Conservation (phyloP, 2,888 invertebrate species). For the Ametastegia equiseti region DNA sequence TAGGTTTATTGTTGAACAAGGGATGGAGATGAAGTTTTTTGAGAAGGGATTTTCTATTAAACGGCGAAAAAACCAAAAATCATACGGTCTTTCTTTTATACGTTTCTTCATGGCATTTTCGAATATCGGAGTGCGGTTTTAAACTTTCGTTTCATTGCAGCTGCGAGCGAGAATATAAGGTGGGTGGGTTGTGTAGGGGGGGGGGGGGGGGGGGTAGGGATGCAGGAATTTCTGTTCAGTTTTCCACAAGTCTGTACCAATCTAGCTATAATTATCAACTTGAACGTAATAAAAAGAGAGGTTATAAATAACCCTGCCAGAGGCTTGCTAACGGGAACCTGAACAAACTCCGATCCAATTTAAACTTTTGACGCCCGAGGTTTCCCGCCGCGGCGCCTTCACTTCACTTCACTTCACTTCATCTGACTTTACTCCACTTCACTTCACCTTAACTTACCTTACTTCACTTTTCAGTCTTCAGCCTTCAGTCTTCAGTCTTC, state of each 20-base stretch:
- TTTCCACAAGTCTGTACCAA: slow-evolving; percentile 4
- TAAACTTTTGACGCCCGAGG: slow-evolving; percentile 50
- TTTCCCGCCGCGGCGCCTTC: slow-evolving; percentile 18
- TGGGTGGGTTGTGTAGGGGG: too few relatives aligned
- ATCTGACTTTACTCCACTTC: not conserved
- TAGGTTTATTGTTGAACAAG: too few relatives aligned
- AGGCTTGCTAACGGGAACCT: slow-evolving; percentile 42
- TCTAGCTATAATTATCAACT: slow-evolving; percentile 41
- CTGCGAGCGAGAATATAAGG: too few relatives aligned
- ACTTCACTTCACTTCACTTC: not conserved
- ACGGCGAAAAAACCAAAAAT: too few relatives aligned
- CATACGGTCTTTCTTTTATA: too few relatives aligned
- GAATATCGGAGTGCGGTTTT: too few relatives aligned
- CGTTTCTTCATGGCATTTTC: too few relatives aligned
- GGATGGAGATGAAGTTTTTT: too few relatives aligned
- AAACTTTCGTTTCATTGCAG: too few relatives aligned
- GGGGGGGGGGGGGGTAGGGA: too few relatives aligned
- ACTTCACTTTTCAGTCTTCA: not conserved
- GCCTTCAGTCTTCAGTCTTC: not conserved
- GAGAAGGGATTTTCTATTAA: too few relatives aligned
- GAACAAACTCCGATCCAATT: slow-evolving; percentile 50
- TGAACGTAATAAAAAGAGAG: slow-evolving; percentile 42
- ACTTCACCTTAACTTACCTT: not conserved
- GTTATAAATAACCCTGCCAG: slow-evolving; percentile 45
- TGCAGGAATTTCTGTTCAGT: not conserved